Conservation (phyloP, 2,888 invertebrate species). For the Neoitamus cyanurus region DNA sequence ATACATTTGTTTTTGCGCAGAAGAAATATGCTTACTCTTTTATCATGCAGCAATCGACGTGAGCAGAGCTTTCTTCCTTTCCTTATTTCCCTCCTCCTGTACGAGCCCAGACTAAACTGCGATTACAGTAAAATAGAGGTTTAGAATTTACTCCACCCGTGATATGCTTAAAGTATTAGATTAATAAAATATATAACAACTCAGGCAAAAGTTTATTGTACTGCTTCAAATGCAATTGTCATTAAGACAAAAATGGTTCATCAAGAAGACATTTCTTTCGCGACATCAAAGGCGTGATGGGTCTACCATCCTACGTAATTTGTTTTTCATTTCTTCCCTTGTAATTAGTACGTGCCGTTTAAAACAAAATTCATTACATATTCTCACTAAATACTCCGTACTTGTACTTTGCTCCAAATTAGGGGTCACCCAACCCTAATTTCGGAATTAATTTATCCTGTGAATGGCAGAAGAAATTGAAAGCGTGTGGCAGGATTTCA, state of each 20-base stretch:
- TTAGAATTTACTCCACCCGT: background rate
- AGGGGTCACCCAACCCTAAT: conserved; percentile 21
- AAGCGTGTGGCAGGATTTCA: background rate
- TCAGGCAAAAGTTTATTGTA: background rate
- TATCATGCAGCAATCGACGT: too few relatives aligned
- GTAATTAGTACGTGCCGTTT: conserved; percentile 19
- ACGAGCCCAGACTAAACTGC: too few relatives aligned
- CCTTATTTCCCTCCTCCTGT: background rate
- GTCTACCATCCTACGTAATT: background rate
- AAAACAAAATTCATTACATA: conserved; percentile 24
- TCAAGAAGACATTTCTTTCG: background rate
- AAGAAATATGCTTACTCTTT: too few relatives aligned
- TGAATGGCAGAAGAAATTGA: conserved; percentile 8
- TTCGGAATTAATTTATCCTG: conserved; percentile 21
- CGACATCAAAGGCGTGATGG: background rate
- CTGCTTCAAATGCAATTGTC: background rate
- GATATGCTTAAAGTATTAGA: background rate
- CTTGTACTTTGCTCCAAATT: conserved; percentile 6
- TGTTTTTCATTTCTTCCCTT: background rate
- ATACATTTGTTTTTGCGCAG: too few relatives aligned
- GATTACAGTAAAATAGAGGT: too few relatives aligned
- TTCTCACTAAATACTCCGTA: background rate
- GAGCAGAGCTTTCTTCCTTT: background rate
- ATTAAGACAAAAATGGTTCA: background rate
- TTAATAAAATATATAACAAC: background rate